phyloP scores from a whole-genome alignment of 1,140 invertebrate species.

The Macrosteles quadrilineatus region DNA sequence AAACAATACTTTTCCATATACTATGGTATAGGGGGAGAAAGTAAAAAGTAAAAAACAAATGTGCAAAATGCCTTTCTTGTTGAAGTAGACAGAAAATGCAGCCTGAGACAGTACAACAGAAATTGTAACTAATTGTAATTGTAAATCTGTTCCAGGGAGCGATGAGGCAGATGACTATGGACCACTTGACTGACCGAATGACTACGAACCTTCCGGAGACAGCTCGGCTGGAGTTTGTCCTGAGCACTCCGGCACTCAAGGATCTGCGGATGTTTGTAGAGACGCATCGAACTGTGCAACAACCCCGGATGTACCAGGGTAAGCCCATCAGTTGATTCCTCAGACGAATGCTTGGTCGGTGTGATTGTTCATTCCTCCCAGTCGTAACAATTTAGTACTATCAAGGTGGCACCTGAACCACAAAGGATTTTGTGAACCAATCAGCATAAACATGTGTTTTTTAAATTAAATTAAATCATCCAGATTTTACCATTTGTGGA shows the following conservation, averaged over 20 bases:
- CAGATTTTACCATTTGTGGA: background rate
- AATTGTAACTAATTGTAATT: no score
- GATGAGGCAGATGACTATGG: background rate
- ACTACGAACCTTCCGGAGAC: slow-evolving; percentile 21
- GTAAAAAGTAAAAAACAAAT: no score
- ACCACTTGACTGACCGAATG: slow-evolving; percentile 12
- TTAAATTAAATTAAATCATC: no score
- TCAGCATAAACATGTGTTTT: no score
- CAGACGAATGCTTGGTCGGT: no score
- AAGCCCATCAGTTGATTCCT: background rate
- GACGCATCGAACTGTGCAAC: slow-evolving; percentile 10
- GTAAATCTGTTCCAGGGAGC: slow-evolving; percentile 2
- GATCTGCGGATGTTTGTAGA: slow-evolving; percentile 2
- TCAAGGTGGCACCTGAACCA: background rate
- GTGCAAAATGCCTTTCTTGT: no score
- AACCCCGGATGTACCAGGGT: slow-evolving; percentile 20
- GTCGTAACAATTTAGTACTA: background rate
- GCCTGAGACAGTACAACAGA: no score
- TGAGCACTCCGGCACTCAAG: slow-evolving; percentile 9
- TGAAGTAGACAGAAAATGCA: no score
- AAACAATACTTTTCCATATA: no score
- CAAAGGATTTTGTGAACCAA: no score
- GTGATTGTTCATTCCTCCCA: no score
- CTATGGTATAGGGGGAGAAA: no score
- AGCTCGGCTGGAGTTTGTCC: slow-evolving; percentile 19